Conservation (phyloP, 2,888 invertebrate genomes). For the Gerris lacustris region DNA sequence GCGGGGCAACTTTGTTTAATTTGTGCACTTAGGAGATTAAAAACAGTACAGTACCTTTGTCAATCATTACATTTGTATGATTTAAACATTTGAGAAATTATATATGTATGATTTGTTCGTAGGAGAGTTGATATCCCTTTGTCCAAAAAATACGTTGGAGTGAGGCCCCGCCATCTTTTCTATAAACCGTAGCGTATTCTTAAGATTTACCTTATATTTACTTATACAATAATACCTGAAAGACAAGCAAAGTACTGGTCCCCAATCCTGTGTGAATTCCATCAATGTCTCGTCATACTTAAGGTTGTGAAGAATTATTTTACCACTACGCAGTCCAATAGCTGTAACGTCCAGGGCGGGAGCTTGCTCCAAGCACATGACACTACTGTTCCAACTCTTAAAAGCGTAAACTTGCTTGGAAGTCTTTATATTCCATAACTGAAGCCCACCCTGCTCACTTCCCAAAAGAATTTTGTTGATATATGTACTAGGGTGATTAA, state of each 20-base stretch:
- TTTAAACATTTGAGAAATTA: no score
- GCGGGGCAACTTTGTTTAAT: no score
- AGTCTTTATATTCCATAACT: constrained; percentile 79
- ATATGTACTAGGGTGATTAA: constrained; percentile 90
- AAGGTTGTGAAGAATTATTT: constrained; percentile 75
- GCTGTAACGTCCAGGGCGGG: constrained; percentile 88
- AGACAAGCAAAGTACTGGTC: constrained; percentile 65
- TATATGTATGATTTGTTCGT: no score
- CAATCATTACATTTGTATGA: no score
- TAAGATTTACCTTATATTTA: no score
- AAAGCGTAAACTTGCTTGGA: constrained; percentile 66
- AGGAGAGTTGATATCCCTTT: no score
- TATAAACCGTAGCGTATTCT: no score
- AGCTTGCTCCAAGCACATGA: constrained; percentile 69
- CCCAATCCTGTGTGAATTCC: constrained; percentile 85
- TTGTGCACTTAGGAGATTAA: no score
- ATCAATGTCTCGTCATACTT: constrained; percentile 68
- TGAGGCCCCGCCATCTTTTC: no score
- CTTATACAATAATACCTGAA: constrained; percentile 62
- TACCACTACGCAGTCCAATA: constrained; percentile 69
- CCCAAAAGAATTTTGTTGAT: constrained; percentile 85
- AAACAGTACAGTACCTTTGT: no score
- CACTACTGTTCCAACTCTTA: constrained; percentile 54
- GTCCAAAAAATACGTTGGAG: no score
- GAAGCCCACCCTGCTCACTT: constrained; percentile 68